These are phyloP conservation scores for Zaprionus ghesquierei DNA, from an alignment of 1,140 invertebrate species.

Conservation along the genomic window DNA sequence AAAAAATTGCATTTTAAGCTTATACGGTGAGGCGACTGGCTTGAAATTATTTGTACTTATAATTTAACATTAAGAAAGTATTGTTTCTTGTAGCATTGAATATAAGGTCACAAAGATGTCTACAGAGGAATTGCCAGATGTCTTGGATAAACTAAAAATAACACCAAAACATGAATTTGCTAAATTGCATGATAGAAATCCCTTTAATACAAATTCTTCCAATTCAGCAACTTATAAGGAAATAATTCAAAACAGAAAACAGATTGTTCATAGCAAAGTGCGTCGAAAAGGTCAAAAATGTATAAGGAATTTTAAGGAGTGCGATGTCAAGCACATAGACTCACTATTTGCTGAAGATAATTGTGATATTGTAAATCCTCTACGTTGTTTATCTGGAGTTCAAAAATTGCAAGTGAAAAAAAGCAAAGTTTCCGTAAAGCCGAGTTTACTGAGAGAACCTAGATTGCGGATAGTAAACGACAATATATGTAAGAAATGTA, in stretches of 20 bases:
- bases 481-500: conserved; percentile 49
- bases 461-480: conserved; percentile 44
- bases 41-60: neutral
- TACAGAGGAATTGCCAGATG: conserved; percentile 81
- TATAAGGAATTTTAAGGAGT: conserved; percentile 60
- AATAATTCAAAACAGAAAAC: conserved; percentile 31
- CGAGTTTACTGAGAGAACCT: conserved; percentile 55
- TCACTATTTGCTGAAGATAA: conserved; percentile 15
- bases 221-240: neutral
- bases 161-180: conserved; percentile 60
- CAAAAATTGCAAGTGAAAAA: conserved; percentile 47
- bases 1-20: neutral
- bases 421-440: conserved; percentile 24
- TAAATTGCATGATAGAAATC: conserved; percentile 47
- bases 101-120: conserved; percentile 29
- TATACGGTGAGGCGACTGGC: neutral
- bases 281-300: conserved; percentile 57
- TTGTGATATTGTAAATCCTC: conserved; percentile 36
- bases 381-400: conserved; percentile 45
- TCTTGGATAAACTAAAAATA: conserved; percentile 84
- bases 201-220: conserved; percentile 27
- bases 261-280: conserved; percentile 36
- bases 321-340: conserved; percentile 31
- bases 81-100: neutral
- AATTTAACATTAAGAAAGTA: neutral